phyloP scores from a whole-genome alignment of 2,888 invertebrate species.

The Coelopa pilipes region DNA sequence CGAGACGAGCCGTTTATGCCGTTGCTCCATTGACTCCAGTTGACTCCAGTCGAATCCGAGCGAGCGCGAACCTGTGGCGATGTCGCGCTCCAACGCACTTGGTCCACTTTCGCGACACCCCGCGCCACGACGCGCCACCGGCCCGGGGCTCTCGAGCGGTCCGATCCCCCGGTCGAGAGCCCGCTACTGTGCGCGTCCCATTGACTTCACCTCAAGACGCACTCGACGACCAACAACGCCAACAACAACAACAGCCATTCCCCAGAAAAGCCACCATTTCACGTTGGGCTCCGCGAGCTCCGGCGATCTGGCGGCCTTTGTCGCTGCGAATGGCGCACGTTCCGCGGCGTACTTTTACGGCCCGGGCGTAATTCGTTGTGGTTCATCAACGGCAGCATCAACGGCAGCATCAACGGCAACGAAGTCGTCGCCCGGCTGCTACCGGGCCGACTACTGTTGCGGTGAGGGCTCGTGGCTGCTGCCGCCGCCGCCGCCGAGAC shows the following conservation, averaged over 20 bases:
- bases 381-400: slow-evolving; percentile 40
- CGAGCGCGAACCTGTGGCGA: too few relatives aligned
- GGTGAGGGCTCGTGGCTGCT: neutral
- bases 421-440: slow-evolving; percentile 37
- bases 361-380: slow-evolving; percentile 38
- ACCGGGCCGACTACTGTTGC: slow-evolving; percentile 38
- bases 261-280: too few relatives aligned
- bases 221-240: neutral
- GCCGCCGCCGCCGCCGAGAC: slow-evolving; percentile 1
- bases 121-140: too few relatives aligned
- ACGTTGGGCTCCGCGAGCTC: too few relatives aligned
- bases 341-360: slow-evolving; percentile 16
- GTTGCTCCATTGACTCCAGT: too few relatives aligned
- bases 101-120: too few relatives aligned
- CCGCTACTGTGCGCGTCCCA: neutral
- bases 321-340: slow-evolving; percentile 26
- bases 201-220: slow-evolving; percentile 18
- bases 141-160: too few relatives aligned
- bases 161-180: too few relatives aligned
- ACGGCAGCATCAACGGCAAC: slow-evolving; percentile 24
- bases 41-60: too few relatives aligned
- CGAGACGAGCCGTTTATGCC: too few relatives aligned
- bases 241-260: too few relatives aligned
- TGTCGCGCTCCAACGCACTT: too few relatives aligned
- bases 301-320: slow-evolving; percentile 22